These are phyloP conservation scores for Pachyrhynchus sulphureomaculatus DNA, from an alignment of 1,140 invertebrate genomes.

Conservation along the genomic window DNA sequence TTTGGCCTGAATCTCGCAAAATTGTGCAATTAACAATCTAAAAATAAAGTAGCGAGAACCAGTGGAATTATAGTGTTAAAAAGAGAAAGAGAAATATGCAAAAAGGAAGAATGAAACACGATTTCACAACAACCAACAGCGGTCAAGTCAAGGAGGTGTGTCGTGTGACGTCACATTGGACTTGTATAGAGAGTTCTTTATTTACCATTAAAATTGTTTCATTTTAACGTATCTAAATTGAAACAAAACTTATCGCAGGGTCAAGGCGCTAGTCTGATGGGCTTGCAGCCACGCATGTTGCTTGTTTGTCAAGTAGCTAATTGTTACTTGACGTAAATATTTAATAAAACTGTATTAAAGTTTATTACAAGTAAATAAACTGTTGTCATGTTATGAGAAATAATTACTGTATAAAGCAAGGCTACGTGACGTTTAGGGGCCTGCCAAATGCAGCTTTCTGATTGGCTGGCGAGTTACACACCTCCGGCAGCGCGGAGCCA, in stretches of 20 bases:
- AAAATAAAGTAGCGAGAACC: no score
- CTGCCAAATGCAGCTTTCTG: background rate
- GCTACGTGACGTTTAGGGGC: constrained; percentile 1
- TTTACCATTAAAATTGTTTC: background rate
- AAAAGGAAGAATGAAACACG: background rate
- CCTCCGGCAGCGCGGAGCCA: background rate
- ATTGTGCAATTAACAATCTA: no score
- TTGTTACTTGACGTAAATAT: background rate
- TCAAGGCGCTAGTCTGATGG: no score
- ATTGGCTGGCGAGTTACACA: background rate
- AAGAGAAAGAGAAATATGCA: no score
- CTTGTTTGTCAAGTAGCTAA: background rate
- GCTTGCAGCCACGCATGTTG: background rate
- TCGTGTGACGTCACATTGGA: background rate
- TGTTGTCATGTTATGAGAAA: background rate
- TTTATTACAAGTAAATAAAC: background rate
- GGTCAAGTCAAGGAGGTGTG: constrained; percentile 2
- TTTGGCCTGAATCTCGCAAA: no score
- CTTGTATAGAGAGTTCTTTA: background rate
- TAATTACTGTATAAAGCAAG: background rate
- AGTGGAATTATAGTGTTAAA: no score
- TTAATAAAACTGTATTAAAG: background rate
- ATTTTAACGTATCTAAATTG: no score
- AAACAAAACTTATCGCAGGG: no score
- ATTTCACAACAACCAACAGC: background rate